Evolutionary conservation across 2,113 vertebrate species (phyloP).

Genomic region (Pelvicachromis taeniatus): DNA sequence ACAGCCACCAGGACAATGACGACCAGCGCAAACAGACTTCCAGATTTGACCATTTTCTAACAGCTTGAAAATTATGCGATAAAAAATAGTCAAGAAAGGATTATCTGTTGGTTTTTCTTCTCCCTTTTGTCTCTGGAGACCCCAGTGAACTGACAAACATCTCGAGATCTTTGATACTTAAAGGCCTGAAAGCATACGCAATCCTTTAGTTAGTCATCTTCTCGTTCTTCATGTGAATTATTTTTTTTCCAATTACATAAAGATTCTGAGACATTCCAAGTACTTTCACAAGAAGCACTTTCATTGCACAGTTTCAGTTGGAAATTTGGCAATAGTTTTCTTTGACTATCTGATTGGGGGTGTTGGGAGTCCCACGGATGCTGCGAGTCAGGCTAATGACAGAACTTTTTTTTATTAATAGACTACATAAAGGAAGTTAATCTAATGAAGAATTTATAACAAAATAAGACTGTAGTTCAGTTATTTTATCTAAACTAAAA

Average conservation of each 20-base stretch:
- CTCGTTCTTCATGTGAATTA: neutral
- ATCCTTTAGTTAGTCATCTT: neutral
- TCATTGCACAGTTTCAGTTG: neutral
- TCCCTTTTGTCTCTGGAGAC: rapidly evolving
- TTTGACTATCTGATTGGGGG: neutral
- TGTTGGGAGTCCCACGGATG: neutral
- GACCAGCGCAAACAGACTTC: neutral
- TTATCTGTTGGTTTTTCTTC: neutral
- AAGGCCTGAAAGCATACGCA: neutral
- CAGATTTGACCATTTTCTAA: neutral
- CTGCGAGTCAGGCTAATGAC: neutral
- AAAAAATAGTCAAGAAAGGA: neutral
- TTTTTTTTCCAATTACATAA: neutral
- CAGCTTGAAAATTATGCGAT: too few relatives aligned
- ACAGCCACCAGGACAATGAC: neutral
- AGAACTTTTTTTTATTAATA: neutral
- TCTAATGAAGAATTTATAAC: neutral
- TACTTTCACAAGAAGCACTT: neutral
- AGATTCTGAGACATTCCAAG: neutral
- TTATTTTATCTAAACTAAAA: neutral
- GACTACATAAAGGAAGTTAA: neutral
- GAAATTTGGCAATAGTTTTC: neutral
- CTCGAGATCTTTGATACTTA: neutral
- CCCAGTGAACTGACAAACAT: neutral
- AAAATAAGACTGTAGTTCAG: neutral